phyloP scores from a whole-genome alignment of 2,888 invertebrate genomes.

The Ormyrus pomaceus region DNA sequence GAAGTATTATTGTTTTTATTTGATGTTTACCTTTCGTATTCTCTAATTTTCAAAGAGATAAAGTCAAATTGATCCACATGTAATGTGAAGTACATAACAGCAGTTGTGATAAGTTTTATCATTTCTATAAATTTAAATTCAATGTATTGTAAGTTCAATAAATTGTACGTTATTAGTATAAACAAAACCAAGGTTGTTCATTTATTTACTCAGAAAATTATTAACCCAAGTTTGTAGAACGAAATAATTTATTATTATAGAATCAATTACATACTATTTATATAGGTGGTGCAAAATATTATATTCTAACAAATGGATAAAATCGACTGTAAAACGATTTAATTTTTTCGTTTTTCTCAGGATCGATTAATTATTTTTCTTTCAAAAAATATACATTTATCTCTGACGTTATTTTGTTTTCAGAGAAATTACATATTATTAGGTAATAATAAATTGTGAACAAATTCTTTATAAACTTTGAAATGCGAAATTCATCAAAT shows the following conservation, averaged over 20 bases:
- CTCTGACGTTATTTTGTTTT: neutral
- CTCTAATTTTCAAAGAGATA: conserved; percentile 9
- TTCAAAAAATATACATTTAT: neutral
- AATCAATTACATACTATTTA: conserved; percentile 49
- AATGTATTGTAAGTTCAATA: conserved; percentile 57
- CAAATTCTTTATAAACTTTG: too few species aligned
- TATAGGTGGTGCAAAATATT: neutral
- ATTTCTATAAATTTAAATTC: conserved; percentile 49
- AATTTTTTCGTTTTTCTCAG: neutral
- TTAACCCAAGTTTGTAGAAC: conserved; percentile 14
- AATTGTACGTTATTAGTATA: conserved; percentile 56
- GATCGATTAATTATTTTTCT: neutral
- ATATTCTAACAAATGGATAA: conserved; percentile 3
- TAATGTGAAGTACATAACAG: conserved; percentile 33
- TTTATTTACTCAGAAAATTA: conserved; percentile 25
- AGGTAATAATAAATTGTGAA: too few species aligned
- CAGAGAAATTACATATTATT: neutral
- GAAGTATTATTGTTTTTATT: conserved; percentile 45
- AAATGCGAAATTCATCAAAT: too few species aligned
- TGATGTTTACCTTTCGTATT: conserved; percentile 36
- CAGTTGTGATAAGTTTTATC: conserved; percentile 48
- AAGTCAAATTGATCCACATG: conserved; percentile 26
- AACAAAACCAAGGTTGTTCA: conserved; percentile 14
- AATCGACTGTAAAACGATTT: neutral
- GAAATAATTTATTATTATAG: conserved; percentile 60